These are phyloP conservation scores for Syngnathus floridae DNA, from an alignment of 2,113 vertebrate genomes.

Conservation along the genomic window DNA sequence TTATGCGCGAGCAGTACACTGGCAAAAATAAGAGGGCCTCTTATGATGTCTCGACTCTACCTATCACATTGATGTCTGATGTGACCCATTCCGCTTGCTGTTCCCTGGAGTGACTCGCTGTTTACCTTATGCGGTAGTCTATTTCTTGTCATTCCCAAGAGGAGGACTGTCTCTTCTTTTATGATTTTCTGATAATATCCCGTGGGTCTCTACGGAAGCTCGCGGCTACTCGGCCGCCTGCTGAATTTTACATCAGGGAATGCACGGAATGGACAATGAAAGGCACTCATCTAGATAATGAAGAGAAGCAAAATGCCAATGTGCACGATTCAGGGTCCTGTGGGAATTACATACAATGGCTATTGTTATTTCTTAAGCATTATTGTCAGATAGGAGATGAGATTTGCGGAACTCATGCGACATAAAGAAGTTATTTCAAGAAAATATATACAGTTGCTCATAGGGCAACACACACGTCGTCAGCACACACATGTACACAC, in stretches of 20 bases:
- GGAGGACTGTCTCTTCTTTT: constrained; percentile 59
- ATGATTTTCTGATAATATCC: constrained; percentile 67
- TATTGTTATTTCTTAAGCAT: constrained; percentile 46
- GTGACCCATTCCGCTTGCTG: constrained; percentile 23
- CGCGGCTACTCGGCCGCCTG: constrained; percentile 48
- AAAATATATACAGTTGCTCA: constrained; percentile 15
- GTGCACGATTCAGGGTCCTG: constrained; percentile 45
- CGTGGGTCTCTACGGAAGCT: constrained; percentile 50
- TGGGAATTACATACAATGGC: constrained; percentile 49
- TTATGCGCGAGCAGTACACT: constrained; percentile 6
- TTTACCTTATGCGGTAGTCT: constrained; percentile 54
- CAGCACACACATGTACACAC: constrained; percentile 1
- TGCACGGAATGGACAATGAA: constrained; percentile 57
- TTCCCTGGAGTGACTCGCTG: constrained; percentile 34
- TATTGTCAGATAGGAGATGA: constrained; percentile 34
- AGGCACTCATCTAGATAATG: constrained; percentile 70
- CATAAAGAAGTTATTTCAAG: constrained; percentile 34
- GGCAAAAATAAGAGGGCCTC: constrained; percentile 26
- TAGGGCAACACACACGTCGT: constrained; percentile 13
- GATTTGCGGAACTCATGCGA: background rate
- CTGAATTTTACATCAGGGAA: constrained; percentile 63
- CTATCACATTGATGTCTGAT: constrained; percentile 25
- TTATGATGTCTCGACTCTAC: constrained; percentile 28
- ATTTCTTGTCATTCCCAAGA: constrained; percentile 48
- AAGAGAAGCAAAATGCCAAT: constrained; percentile 67